Base-by-base conservation (phyloP, 1,140 invertebrate genomes). In the Zaprionus davidi region DNA sequence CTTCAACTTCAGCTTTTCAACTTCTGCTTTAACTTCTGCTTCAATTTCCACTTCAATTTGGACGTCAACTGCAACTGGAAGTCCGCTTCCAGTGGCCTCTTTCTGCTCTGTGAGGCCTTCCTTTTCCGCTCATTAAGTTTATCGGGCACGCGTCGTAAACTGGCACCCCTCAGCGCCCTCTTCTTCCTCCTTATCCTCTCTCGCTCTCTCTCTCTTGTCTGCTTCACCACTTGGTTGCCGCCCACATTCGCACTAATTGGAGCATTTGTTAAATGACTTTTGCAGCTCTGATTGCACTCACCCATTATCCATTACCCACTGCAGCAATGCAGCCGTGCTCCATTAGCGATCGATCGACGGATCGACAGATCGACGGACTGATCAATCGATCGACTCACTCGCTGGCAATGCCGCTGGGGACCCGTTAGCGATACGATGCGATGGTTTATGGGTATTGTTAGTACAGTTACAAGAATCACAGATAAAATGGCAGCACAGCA, bases 191-290 rank as follows among this genome's bases (percentile, higher is more conserved):
- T 26, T 17, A 38, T 26, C 26, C 56, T 56, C 20, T n/a, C n/a
- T 36, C 20, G 31, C 28, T 13, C 22, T 22, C 26, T 55, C 34
- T 49, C 57, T 55, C n/a, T 7, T 34, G 11, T 28, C 20, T 13
- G 13, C 44, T 49, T n/a, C 13, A 12, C 38, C 31, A 20, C 41
- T 34, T 1, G 34, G 24, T 41, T 46, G 36, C 31, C 62, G 67
- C 73, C 71, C 62, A 71, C 76, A 71, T 57, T 38, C 28, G 36
- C 44, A 59, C 72, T 81, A 82, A 82, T 82, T 82, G 78, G 79
- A 82, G 70, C 78, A 69, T 81, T 81, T 81, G 78, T 70, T 81
- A 77, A 80, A 77, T 76, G 75, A 55, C 63, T 74, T 67, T 67
- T 58, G 60, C 55, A 49, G 65, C 46, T 57, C 46, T 49, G 64